phyloP scores from a whole-genome alignment of 2,113 vertebrate species.

The Cichladusa arquata region DNA sequence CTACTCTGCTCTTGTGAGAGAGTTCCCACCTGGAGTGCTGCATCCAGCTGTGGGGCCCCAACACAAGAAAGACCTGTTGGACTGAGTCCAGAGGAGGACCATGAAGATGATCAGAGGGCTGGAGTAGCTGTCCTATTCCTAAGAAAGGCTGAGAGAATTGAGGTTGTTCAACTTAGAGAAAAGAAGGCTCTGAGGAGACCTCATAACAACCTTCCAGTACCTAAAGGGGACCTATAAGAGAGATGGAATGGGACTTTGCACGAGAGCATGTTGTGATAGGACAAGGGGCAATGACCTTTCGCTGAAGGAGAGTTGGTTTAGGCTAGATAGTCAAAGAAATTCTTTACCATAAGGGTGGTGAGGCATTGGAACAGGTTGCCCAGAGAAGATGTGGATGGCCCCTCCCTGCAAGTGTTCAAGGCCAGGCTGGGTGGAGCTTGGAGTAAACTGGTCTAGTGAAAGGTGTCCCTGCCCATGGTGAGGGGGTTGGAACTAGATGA shows the following conservation, averaged over 20 bases:
- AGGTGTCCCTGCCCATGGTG: rapidly evolving
- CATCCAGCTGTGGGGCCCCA: neutral
- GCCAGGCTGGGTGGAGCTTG: neutral
- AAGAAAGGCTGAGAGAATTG: neutral
- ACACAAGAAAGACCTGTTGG: neutral
- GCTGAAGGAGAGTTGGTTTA: neutral
- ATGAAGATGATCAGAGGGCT: neutral
- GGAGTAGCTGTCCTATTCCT: neutral
- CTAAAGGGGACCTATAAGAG: neutral
- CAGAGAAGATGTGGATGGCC: neutral
- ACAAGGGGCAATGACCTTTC: neutral
- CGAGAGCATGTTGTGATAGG: neutral
- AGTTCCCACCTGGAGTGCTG: neutral
- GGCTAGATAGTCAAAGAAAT: neutral
- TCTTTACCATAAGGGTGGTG: neutral
- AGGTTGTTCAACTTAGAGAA: neutral
- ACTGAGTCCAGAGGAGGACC: neutral
- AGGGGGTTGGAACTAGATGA: neutral
- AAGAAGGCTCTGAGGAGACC: neutral
- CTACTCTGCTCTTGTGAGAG: neutral
- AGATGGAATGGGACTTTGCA: neutral
- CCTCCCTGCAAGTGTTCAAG: neutral
- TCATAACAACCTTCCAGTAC: neutral
- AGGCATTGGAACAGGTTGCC: neutral
- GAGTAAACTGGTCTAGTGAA: neutral